Base-by-base conservation (phyloP, 1,140 invertebrate species). In the Neotoxoptera formosana region DNA sequence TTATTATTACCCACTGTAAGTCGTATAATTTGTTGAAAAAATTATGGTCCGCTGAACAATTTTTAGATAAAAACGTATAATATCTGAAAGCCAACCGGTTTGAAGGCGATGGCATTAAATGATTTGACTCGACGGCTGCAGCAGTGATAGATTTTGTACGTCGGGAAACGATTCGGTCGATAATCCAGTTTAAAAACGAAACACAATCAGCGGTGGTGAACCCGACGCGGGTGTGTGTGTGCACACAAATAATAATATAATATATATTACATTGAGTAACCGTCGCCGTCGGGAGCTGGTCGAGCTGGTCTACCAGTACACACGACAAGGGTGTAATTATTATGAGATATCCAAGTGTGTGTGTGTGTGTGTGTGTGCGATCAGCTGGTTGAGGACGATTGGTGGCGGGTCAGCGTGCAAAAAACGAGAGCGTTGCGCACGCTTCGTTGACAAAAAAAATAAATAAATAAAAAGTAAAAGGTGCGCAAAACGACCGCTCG, bases 391-490 rank as follows among this genome's bases (percentile, higher is more conserved):
- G 20, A 56, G n/a, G 88, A 89, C 51, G n/a, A 34, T 48, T 48
- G 86, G 36, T 47, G 36, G 36, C 25, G 84, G 60, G 60, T 76
- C 60, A 76, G 84, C 41, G 84, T 36, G n/a, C n/a, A 47, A 91
- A 48, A 92, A 92, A 92, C 91, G 91, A 92, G 91, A 92, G 91
- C 76, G 45, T 84, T 92, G 67, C 60, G 41, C 56, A 91, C 60
- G 25, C 53, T 41, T 67, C 90, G 51, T 60, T 91, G 88, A 91
- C 60, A 91, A 91, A 89, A 90, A 67, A 84, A 45, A 84, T 45
- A 76, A 76, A 67, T 67, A 67, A 41, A 21, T 45, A 91, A 91
- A 76, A 92, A 92, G 91, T 92, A 92, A 92, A 92, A 92, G 91
- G 91, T 30, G 91, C 21, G 88, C 91, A 23, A 91, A 91, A 91